Evolutionary conservation across 2,113 vertebrate genomes (phyloP).

Genomic region (Trachemys scripta): DNA sequence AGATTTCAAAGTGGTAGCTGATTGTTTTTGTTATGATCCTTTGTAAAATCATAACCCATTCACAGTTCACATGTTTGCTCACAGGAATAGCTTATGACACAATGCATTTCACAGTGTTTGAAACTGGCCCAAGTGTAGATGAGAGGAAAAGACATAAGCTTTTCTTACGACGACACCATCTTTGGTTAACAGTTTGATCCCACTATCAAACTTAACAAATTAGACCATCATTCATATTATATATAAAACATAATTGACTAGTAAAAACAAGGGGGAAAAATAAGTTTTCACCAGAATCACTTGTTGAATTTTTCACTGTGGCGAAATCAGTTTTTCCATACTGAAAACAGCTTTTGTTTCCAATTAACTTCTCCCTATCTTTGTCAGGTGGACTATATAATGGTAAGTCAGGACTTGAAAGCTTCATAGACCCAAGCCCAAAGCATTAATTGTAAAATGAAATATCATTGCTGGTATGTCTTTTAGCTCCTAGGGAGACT

Average conservation of each 20-base stretch:
- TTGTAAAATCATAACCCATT: neutral
- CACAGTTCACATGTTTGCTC: conserved; percentile 4
- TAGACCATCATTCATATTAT: neutral
- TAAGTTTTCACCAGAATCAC: neutral
- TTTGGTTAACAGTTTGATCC: fast-evolving
- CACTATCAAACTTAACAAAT: neutral
- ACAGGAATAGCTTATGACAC: neutral
- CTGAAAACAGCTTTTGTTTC: fast-evolving
- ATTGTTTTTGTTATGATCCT: neutral
- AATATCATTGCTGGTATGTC: neutral
- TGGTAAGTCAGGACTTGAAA: neutral
- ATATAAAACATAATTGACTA: neutral
- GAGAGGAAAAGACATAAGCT: fast-evolving
- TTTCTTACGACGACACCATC: neutral
- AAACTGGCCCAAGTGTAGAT: neutral
- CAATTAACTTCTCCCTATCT: neutral
- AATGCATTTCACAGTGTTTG: conserved; percentile 7
- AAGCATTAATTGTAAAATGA: neutral
- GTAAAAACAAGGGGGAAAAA: fast-evolving
- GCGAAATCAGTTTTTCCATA: neutral
- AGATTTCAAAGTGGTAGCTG: neutral
- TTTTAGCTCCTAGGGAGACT: neutral
- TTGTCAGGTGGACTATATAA: neutral
- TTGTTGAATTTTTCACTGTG: neutral
- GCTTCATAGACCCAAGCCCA: neutral